Conservation (phyloP, 2,888 invertebrate species). For the Yponomeuta malinellus region DNA sequence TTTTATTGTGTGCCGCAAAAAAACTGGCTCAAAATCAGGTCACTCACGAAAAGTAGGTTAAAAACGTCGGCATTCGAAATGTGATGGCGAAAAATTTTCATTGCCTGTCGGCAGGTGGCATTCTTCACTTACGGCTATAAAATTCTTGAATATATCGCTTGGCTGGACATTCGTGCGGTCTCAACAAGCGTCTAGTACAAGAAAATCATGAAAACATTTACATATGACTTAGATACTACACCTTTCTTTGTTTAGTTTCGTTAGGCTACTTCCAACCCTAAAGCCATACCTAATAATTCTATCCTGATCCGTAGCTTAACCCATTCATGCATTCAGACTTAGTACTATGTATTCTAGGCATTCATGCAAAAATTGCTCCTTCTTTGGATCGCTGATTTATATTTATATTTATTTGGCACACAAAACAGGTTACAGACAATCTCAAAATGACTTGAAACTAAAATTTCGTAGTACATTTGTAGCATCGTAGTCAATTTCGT, state of each 20-base stretch:
- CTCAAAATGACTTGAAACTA: not conserved
- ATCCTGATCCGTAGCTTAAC: too few species aligned
- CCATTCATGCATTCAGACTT: too few species aligned
- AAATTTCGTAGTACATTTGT: not conserved
- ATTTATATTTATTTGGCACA: too few species aligned
- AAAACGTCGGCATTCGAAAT: constrained; percentile 34
- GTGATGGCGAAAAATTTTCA: constrained; percentile 34
- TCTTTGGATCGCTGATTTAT: too few species aligned
- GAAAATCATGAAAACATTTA: constrained; percentile 20
- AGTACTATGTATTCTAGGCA: too few species aligned
- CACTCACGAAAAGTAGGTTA: constrained; percentile 46
- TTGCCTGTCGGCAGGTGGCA: constrained; percentile 27
- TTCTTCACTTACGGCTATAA: constrained; percentile 38
- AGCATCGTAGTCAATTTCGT: constrained; percentile 3
- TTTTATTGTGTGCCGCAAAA: too few species aligned
- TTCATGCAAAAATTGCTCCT: too few species aligned
- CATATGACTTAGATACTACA: constrained; percentile 22
- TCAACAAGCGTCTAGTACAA: constrained; percentile 14
- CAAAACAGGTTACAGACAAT: not conserved
- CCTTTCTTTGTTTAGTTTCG: not conserved
- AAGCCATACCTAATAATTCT: too few species aligned
- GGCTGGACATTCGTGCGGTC: constrained; percentile 13
- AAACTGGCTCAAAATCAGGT: constrained; percentile 27
- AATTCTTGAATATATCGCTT: constrained; percentile 35
- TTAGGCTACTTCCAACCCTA: not conserved